Evolutionary conservation across 2,888 invertebrate species (phyloP), one percentile per base, ranked within the genome.

Genomic region (Dynastes tityus): DNA sequence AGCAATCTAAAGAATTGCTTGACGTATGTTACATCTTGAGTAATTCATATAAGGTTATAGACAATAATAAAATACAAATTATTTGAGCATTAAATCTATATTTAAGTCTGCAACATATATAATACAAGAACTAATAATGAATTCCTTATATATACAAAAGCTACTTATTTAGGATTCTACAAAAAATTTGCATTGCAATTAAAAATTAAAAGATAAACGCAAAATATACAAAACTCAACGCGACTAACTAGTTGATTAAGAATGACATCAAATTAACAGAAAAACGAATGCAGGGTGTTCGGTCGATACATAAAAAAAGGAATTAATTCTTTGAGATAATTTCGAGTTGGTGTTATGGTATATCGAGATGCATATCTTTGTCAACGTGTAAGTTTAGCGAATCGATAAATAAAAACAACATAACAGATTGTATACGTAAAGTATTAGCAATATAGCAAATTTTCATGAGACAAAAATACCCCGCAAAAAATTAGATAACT

Each of bases 131-230:
- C 73, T 71, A 79, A 76, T 74, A 74, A 74, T 61, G 40, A 70
- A 81, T 61, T 81, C 79, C 81, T 81, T 82, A 81, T 83, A 58
- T 58, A 80, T 81, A 83, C 82, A 82, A 82, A 83, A 83, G 81
- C 83, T 83, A 83, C 64, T 78, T 80, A 80, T 79, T 53, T 45
- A 49, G 40, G 29, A 73, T 61, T 71, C 51, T 73, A 64, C 27
- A 51, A 63, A 71, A 16, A 29, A 77, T 70, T 63, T 71, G 63
- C 40, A 58, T 55, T 73, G 27, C 61, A 63, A 71, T 61, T 58
- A 22, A 68, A 45, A 45, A n/a, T 64, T 65, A 78, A 71, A 40
- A 58, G 1, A 74, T 74, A 45, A 74, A 74, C 73, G 61, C 11
- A 76, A 49, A 53, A 73, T 61, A 78, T 64, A 22, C 63, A 63